Conservation (phyloP, 2,797 vertebrate species). For the Rhinogobio ventralis region DNA sequence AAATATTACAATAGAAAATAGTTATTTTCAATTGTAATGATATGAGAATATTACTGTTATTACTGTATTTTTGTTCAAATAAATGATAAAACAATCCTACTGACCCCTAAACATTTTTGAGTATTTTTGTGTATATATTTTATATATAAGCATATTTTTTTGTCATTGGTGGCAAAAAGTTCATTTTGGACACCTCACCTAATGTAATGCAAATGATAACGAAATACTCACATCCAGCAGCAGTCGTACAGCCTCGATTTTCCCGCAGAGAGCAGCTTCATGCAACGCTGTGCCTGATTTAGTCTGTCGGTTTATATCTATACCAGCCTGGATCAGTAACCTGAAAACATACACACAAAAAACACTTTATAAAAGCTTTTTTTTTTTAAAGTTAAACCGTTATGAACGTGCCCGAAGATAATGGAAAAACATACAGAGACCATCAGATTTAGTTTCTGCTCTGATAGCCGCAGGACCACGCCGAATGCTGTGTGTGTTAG, state of each 20-base stretch:
- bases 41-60: background rate
- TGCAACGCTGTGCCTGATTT: slow-evolving; percentile 95
- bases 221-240: slow-evolving; percentile 88
- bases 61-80: background rate
- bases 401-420: no score
- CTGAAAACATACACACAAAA: slow-evolving; percentile 69
- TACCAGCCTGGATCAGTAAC: slow-evolving; percentile 93
- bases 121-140: background rate
- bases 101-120: background rate
- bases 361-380: background rate
- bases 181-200: background rate
- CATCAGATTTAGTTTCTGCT: no score
- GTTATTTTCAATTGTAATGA: background rate
- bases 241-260: slow-evolving; percentile 94
- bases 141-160: no score
- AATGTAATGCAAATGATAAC: background rate
- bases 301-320: slow-evolving; percentile 96
- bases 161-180: background rate
- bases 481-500: no score
- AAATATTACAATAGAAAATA: background rate
- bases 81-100: background rate
- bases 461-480: no score
- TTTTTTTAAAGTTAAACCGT: background rate
- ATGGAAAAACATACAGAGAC: no score
- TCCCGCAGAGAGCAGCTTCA: slow-evolving; percentile 94